A percentile compares a stretch with the other conserved stretches of the same genome.
phyloP scores from a whole-genome alignment of 2,888 invertebrate genomes.

The Arenicola marina region DNA sequence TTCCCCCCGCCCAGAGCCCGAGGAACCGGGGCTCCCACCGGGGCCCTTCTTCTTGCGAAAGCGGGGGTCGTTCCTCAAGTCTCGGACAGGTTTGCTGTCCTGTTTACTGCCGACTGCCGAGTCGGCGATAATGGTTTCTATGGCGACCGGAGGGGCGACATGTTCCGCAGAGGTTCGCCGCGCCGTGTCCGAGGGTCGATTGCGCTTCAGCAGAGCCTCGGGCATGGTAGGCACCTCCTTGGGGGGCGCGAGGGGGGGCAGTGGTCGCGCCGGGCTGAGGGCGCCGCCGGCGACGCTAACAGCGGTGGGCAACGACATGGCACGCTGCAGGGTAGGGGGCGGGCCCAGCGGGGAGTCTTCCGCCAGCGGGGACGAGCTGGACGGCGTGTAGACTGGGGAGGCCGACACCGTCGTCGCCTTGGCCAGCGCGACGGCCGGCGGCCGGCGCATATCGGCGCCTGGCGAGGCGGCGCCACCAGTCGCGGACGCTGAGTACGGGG shows the following conservation, averaged over 20 bases:
- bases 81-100: constrained; percentile 13
- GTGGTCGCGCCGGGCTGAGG: neutral
- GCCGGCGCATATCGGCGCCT: neutral
- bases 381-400: neutral
- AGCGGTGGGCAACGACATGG: neutral
- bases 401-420: neutral
- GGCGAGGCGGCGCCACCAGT: too few species aligned
- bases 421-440: neutral
- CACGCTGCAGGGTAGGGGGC: neutral
- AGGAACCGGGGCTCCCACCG: neutral
- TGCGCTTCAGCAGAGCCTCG: neutral
- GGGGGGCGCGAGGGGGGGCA: neutral
- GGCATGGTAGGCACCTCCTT: too few species aligned
- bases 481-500: too few species aligned
- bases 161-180: neutral
- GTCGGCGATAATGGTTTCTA: neutral
- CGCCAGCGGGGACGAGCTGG: neutral
- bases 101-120: too few species aligned
- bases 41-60: constrained; percentile 24
- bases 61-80: constrained; percentile 27
- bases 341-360: neutral
- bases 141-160: neutral
- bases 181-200: neutral
- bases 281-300: neutral
- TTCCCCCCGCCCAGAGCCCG: too few species aligned